Base-by-base conservation (phyloP, 2,113 vertebrate genomes). In the Gulo gulo region DNA sequence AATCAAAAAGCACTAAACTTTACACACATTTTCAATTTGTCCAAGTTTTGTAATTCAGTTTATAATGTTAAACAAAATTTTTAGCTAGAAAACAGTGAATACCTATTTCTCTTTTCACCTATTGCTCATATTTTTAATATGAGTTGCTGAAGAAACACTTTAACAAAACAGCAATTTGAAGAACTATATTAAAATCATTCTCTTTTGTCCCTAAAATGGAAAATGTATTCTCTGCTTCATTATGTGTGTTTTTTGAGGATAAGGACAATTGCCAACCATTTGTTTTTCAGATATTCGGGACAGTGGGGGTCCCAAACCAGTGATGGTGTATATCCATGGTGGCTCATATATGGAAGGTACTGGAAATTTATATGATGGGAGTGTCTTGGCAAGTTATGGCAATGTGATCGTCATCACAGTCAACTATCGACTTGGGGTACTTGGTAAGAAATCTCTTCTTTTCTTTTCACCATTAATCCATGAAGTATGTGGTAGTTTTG, bases 341-440 rank as follows among this genome's bases (percentile, higher is more conserved):
- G 99, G 99, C 94, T 99, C 99, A 92, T 99, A 99, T 98, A 99
- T 99, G 99, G 99, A 99, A 99, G 99, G 99, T 98, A 99, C 99
- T 97, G 99, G 99, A 97, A 99, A 99, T 99, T 99, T 99, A 97
- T 99, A 99, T 98, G 99, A 99, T 98, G 99, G 99, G 98, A 99
- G 99, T 99, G 99, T 99, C 98, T 99, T 99, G 99, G 99, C 99
- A 98, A 99, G 99, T 99, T 99, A 99, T 98, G 99, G 99, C 96
- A 99, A 99, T 97, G 99, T 99, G 98, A 99, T 99, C 98, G 99
- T 99, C 98, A 99, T 99, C 98, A 99, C 99, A 69, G 99, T 99
- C 98, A 99, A 99, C 99, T 99, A 99, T 98, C 99, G 99, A 87
- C 99, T 99, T 97, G 99, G 99, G 98, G 99, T 99, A 61, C 99